Evolutionary conservation across 2,113 vertebrate species (phyloP).

Genomic region (Laticauda colubrina): DNA sequence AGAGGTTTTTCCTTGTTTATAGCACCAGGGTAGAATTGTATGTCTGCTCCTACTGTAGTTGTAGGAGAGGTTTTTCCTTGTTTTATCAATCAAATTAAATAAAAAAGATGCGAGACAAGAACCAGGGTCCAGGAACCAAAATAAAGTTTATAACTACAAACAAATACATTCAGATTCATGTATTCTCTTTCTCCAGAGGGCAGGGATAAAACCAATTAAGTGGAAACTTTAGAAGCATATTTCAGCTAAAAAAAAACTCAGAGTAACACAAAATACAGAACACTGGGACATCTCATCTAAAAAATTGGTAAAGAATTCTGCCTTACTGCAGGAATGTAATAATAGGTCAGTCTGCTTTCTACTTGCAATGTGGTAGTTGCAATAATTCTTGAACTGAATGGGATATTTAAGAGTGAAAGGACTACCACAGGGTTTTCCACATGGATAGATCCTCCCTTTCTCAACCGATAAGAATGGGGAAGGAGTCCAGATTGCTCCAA

Average conservation of each 20-base stretch:
- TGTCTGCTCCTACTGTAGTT: neutral
- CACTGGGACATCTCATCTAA: neutral
- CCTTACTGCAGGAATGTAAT: neutral
- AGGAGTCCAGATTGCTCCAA: neutral
- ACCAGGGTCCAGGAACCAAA: neutral
- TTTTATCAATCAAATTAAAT: neutral
- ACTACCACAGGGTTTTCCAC: neutral
- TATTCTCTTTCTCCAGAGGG: neutral
- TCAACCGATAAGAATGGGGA: neutral
- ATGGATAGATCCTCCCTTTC: neutral
- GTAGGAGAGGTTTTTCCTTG: neutral
- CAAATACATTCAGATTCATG: neutral
- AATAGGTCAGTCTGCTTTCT: neutral
- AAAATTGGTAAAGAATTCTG: neutral
- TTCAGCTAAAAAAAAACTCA: neutral
- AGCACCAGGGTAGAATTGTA: neutral
- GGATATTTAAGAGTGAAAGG: neutral
- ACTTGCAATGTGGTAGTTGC: neutral
- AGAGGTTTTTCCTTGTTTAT: neutral
- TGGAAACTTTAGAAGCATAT: neutral
- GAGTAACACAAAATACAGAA: neutral
- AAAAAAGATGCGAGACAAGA: neutral
- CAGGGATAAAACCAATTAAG: neutral
- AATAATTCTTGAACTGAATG: neutral
- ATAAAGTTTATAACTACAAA: neutral